Evolutionary conservation across 30 jellyfish, hydroid and myxozoan genomes (phyloP).

Genomic region (Calvadosia cruxmelitensis): DNA sequence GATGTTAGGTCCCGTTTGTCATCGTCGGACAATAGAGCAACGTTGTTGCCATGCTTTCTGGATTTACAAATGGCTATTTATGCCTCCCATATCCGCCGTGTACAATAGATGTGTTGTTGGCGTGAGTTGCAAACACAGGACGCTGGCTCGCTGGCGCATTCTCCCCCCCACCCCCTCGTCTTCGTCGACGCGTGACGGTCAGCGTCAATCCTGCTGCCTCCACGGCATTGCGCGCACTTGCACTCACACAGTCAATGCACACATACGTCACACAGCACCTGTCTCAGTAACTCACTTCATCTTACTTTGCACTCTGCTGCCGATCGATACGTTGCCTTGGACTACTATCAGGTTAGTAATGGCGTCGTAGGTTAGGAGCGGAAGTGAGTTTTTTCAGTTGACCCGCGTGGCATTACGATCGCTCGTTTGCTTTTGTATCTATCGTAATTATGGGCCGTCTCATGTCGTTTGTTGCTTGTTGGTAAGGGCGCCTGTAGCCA

Average conservation of each 20-base stretch:
- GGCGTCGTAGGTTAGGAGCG: no score
- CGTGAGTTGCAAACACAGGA: no score
- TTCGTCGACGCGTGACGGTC: background rate
- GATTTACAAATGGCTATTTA: background rate
- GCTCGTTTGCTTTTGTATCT: background rate
- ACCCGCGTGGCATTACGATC: background rate
- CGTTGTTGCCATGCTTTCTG: background rate
- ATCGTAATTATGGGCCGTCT: background rate
- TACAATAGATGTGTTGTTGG: background rate
- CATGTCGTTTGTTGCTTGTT: background rate
- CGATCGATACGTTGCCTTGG: background rate
- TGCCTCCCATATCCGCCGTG: background rate
- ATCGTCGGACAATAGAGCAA: no score
- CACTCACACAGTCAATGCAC: background rate
- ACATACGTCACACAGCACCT: background rate
- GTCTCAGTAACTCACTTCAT: no score
- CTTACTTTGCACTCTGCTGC: no score
- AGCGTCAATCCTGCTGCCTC: background rate
- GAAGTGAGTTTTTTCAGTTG: background rate
- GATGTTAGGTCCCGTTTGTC: no score
- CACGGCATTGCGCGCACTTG: no score
- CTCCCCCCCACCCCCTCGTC: background rate
- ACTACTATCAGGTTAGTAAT: no score
- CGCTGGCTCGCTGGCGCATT: no score
- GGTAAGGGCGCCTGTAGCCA: background rate